phyloP scores from a whole-genome alignment of 2,113 vertebrate genomes.

The Chiloscyllium plagiosum region DNA sequence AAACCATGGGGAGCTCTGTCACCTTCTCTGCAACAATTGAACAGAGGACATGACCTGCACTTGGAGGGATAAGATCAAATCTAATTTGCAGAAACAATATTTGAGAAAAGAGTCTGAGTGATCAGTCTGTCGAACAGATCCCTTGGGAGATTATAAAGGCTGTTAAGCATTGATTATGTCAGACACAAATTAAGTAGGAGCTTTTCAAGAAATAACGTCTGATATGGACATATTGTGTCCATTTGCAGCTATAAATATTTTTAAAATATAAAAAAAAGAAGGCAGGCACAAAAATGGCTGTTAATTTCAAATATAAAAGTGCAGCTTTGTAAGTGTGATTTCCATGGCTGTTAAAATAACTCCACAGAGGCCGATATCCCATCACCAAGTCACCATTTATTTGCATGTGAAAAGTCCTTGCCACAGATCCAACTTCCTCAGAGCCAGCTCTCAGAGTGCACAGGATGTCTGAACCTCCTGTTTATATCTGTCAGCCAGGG shows the following conservation, averaged over 20 bases:
- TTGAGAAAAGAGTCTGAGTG: neutral
- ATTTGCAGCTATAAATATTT: neutral
- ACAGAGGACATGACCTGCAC: neutral
- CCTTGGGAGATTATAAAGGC: neutral
- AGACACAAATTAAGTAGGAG: neutral
- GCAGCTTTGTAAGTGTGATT: neutral
- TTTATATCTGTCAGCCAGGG: too few relatives aligned
- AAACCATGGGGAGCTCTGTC: neutral
- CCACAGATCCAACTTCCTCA: too few relatives aligned
- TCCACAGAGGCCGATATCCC: too few relatives aligned
- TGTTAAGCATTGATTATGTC: neutral
- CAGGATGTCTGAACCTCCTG: too few relatives aligned
- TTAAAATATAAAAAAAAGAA: neutral
- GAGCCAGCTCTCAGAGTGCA: too few relatives aligned
- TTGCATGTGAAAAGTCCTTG: too few relatives aligned
- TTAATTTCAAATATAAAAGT: neutral
- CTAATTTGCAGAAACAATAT: neutral
- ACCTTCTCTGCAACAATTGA: neutral
- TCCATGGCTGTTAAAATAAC: neutral
- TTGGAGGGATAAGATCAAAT: neutral
- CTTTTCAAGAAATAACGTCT: neutral
- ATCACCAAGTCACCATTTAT: too few relatives aligned
- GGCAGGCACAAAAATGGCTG: neutral
- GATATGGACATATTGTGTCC: neutral
- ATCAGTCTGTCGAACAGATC: neutral